phyloP scores from a whole-genome alignment of 2,888 invertebrate genomes.

The Antheraea yamamai region DNA sequence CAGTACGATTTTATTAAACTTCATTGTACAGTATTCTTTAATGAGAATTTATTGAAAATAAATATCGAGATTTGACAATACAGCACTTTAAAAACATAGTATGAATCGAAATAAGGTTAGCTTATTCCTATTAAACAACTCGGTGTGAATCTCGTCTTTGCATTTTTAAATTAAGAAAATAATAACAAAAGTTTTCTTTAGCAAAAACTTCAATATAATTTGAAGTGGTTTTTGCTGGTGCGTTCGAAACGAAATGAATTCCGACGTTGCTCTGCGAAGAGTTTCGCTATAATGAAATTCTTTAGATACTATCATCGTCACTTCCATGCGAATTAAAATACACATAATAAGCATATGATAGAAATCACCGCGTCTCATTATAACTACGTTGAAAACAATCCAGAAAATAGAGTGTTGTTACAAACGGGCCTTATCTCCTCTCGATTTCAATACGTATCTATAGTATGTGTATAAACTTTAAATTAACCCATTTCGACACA shows the following conservation, averaged over 20 bases:
- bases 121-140: constrained; percentile 34
- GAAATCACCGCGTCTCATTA: neutral
- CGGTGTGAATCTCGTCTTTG: constrained; percentile 40
- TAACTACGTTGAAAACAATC: too few species aligned
- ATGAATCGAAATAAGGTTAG: constrained; percentile 29
- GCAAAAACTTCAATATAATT: constrained; percentile 61
- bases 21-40: too few species aligned
- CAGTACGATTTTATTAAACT: neutral
- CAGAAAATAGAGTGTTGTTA: too few species aligned
- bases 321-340: constrained; percentile 66
- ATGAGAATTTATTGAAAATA: neutral
- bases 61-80: neutral
- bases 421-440: too few species aligned
- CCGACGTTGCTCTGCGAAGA: constrained; percentile 60
- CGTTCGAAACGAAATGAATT: constrained; percentile 69
- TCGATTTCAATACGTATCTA: neutral
- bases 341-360: constrained; percentile 62
- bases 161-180: constrained; percentile 52
- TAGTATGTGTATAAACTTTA: neutral
- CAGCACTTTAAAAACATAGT: neutral
- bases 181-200: constrained; percentile 63
- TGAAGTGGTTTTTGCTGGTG: constrained; percentile 56
- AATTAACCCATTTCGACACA: neutral
- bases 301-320: constrained; percentile 69
- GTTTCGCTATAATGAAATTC: constrained; percentile 78